Base-by-base conservation (phyloP, 92 coral and sea anemone species). In the Desmophyllum pertusum region DNA sequence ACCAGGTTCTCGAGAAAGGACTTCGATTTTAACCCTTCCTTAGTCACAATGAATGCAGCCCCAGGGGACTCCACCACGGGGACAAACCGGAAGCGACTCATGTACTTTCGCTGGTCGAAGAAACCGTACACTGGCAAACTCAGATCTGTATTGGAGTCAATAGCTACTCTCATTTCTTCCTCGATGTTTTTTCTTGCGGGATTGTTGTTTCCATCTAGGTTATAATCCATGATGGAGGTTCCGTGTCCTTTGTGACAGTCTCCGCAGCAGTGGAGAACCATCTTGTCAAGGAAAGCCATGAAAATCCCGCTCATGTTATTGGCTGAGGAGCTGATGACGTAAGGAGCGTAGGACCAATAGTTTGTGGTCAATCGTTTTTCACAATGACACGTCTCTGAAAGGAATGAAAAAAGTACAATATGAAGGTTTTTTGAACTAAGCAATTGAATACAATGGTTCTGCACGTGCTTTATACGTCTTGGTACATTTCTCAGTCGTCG, bases 231-330 rank as follows among this genome's bases (percentile, higher is more conserved):
- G 29, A 10, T 9, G 42, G 89, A 72, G 0, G 25, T 37, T 5
- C 61, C 71, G 76, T 75, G 85, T 23, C 76, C 76, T 42, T 35
- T 69, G n/a, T 81, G 65, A 72, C 94, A 91, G 19, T 77, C 68
- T 41, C 89, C 91, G 62, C 94, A 91, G 69, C 94, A 91, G 13
- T 39, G 52, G 17, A 52, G 18, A 21, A 83, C 94, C 89, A 91
- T 88, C 23, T 74, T 43, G 21, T 83, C 70, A 25, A 91, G 25
- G 59, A 91, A 41, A 39, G 80, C 66, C 70, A 91, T 83, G 39
- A 91, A 73, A 46, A 91, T 84, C 27, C 94, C 94, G 23, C 73
- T 67, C 15, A 86, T 71, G 15, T 59, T 77, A 73, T 62, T 85
- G 61, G 62, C 21, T 4, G 81, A 69, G 42, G 84, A 42, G 67